A percentile compares a stretch with the other conserved stretches of the same genome.
These are phyloP conservation scores for Nymphalis urticae DNA, from an alignment of 2,888 invertebrate species.

Conservation along the genomic window DNA sequence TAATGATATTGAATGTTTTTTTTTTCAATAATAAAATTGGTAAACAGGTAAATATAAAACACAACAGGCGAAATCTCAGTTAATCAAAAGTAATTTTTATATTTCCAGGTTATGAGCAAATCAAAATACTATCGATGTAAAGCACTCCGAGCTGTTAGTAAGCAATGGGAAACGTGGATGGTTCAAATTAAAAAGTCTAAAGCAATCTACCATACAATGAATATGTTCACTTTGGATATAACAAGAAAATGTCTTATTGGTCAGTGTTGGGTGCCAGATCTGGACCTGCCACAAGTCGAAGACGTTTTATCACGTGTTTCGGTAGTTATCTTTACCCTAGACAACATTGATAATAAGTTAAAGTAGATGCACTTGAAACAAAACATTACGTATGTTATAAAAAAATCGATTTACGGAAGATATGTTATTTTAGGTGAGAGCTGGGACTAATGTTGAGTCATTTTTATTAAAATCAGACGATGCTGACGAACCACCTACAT, in stretches of 20 bases:
- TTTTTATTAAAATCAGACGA: constrained; percentile 91
- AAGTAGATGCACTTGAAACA: too few species aligned
- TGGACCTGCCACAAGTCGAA: constrained; percentile 84
- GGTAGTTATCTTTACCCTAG: constrained; percentile 43
- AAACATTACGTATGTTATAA: too few species aligned
- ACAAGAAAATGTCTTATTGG: constrained; percentile 91
- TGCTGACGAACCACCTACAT: constrained; percentile 90
- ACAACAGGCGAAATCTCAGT: too few species aligned
- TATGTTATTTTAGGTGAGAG: constrained; percentile 42
- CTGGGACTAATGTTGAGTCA: constrained; percentile 90
- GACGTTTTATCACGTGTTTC: constrained; percentile 47
- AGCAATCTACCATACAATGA: constrained; percentile 92
- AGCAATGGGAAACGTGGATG: constrained; percentile 89
- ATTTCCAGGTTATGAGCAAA: constrained; percentile 86
- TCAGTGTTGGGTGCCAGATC: constrained; percentile 89
- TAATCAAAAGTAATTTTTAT: neutral
- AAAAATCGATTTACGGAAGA: too few species aligned
- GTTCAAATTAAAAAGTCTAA: constrained; percentile 93
- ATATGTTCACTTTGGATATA: constrained; percentile 90
- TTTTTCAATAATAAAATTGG: too few species aligned
- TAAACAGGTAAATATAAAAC: too few species aligned
- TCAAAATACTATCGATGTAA: constrained; percentile 92
- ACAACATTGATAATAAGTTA: too few species aligned
- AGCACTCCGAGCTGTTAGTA: constrained; percentile 89
- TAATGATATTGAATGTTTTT: too few species aligned